phyloP scores from a whole-genome alignment of 2,888 invertebrate genomes.

The Mechanitis messenoides region DNA sequence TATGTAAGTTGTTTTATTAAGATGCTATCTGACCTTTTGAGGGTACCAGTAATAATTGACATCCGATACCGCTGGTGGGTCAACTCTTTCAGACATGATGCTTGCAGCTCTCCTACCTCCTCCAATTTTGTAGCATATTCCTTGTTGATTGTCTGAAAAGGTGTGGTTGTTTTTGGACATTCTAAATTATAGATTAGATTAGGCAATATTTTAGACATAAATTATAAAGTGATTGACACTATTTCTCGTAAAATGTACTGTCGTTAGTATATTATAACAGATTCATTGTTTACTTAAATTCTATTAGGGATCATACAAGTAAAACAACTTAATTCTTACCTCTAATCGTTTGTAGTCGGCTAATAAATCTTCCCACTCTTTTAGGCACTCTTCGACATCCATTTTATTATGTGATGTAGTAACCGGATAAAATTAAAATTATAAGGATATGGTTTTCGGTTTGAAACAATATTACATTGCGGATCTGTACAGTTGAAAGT shows the following conservation, averaged over 20 bases:
- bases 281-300: background rate
- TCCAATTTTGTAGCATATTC: slow-evolving; percentile 90
- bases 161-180: background rate
- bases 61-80: slow-evolving; percentile 94
- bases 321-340: slow-evolving; percentile 68
- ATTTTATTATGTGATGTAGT: slow-evolving; percentile 41
- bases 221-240: too few relatives aligned
- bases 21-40: slow-evolving; percentile 83
- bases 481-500: slow-evolving; percentile 3
- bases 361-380: slow-evolving; percentile 88
- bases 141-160: slow-evolving; percentile 82
- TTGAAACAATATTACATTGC: slow-evolving; percentile 7
- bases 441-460: background rate
- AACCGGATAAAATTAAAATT: slow-evolving; percentile 4
- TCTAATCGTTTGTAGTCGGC: slow-evolving; percentile 88
- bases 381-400: slow-evolving; percentile 79
- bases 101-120: slow-evolving; percentile 88
- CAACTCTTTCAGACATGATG: slow-evolving; percentile 91
- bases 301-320: background rate
- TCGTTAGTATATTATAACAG: background rate
- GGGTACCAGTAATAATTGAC: slow-evolving; percentile 84
- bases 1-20: slow-evolving; percentile 22
- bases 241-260: background rate
- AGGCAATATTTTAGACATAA: background rate
- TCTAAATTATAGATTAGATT: background rate